Conservation (phyloP, 1,140 invertebrate genomes). For the Gryon sp. region DNA sequence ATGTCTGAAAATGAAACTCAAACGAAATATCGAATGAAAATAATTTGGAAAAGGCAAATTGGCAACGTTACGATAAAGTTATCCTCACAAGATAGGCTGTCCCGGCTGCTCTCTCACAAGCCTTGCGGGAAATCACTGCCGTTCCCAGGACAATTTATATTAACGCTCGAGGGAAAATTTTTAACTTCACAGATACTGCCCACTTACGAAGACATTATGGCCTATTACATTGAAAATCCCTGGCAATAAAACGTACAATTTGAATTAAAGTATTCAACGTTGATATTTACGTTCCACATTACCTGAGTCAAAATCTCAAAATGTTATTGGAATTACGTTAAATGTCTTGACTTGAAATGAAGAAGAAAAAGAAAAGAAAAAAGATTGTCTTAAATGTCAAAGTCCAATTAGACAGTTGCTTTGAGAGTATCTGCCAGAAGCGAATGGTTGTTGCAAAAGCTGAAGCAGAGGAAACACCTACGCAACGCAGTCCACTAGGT, state of each 20-base stretch:
- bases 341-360: constrained; percentile 13
- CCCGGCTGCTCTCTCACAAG: constrained; percentile 16
- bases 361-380: too few species aligned
- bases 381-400: constrained; percentile 26
- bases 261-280: constrained; percentile 6
- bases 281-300: constrained; percentile 1
- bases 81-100: constrained; percentile 42
- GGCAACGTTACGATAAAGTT: constrained; percentile 24
- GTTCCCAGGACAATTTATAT: constrained; percentile 42
- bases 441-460: constrained; percentile 26
- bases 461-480: constrained; percentile 32
- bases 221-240: constrained; percentile 9
- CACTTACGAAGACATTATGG: constrained; percentile 17
- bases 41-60: constrained; percentile 40
- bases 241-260: constrained; percentile 4
- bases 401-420: constrained; percentile 43
- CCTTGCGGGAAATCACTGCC: constrained; percentile 43
- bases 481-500: constrained; percentile 39
- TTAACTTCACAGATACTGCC: constrained; percentile 21
- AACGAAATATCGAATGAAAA: constrained; percentile 37
- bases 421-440: constrained; percentile 34
- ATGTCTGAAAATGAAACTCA: constrained; percentile 3
- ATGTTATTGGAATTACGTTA: constrained; percentile 1
- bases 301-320: neutral
- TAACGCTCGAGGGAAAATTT: constrained; percentile 25